phyloP scores from a whole-genome alignment of 1,140 invertebrate genomes.

The Zaprionus gabonicus region DNA sequence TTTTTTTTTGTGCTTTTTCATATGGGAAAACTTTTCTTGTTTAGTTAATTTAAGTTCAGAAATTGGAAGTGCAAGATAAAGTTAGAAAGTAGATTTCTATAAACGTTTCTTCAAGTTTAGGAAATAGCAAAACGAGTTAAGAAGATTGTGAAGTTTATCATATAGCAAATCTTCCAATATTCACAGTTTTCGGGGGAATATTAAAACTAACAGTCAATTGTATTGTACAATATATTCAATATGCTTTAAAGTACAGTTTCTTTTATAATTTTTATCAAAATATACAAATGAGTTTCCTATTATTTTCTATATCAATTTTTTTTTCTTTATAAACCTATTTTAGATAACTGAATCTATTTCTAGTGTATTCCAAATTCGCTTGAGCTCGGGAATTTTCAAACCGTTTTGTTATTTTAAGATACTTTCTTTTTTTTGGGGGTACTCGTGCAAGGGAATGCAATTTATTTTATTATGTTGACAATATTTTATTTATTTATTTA shows the following conservation, averaged over 20 bases:
- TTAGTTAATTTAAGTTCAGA: not conserved
- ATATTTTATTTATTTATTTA: slow-evolving; percentile 68
- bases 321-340: not conserved
- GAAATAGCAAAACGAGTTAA: not conserved
- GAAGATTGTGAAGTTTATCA: not conserved
- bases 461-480: slow-evolving; percentile 61
- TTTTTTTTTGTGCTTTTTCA: not conserved
- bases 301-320: no score
- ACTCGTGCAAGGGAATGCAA: slow-evolving; percentile 26
- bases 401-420: not conserved
- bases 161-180: not conserved
- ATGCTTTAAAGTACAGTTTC: slow-evolving; percentile 5
- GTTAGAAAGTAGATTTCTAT: not conserved
- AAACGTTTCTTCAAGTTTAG: not conserved
- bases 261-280: not conserved
- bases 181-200: not conserved
- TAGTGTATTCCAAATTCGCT: not conserved
- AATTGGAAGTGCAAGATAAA: not conserved
- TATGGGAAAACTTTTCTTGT: not conserved
- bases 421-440: not conserved
- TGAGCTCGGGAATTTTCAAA: not conserved
- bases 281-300: not conserved
- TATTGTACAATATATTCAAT: not conserved
- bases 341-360: not conserved
- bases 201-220: not conserved